Evolutionary conservation across 2,888 invertebrate species (phyloP), one percentile per base, ranked within the genome.

Genomic region (Neria commutata): DNA sequence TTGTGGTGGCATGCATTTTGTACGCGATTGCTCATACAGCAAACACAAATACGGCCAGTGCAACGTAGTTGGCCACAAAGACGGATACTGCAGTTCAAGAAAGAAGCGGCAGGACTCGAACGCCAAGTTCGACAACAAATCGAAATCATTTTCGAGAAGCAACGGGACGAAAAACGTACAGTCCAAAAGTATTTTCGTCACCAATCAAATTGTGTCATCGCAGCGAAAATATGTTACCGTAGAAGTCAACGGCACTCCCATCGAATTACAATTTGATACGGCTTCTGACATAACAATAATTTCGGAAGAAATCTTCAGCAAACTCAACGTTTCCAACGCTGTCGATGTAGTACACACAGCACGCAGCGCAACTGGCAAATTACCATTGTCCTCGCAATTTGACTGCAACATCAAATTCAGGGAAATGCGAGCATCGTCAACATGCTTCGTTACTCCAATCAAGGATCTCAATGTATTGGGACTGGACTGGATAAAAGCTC

Each of bases 191-290:
- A 58, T 58, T 56, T 59, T 54, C 46, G 46, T 54, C 48, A 59
- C 54, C 17, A 62, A 61, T 17, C 54, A 58, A 34, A 47, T 49
- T 46, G 45, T 46, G 2, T 17, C 50, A 53, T 37, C 46, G 4
- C n/a, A 60, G 45, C 50, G 60, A 29, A 66, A 67, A 53, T 66
- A 62, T 34, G 45, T 65, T 5, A 58, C 29, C 50, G 58, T 65
- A n/a, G 49, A 53, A 37, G 55, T 68, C 6, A 68, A 66, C 53
- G 56, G 49, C 23, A 51, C 10, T 1, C 16, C 42, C 33, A 40
- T 47, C 8, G 52, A 50, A 16, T 21, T 56, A 49, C 58, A 65
- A 33, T 40, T 63, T 29, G 58, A 61, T 50, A 63, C 62, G 34
- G 57, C 34, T 10, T 60, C 55, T 34, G 61, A 61, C 11, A 61